Base-by-base conservation (phyloP, 2,888 invertebrate species). In the Neoascia interrupta region DNA sequence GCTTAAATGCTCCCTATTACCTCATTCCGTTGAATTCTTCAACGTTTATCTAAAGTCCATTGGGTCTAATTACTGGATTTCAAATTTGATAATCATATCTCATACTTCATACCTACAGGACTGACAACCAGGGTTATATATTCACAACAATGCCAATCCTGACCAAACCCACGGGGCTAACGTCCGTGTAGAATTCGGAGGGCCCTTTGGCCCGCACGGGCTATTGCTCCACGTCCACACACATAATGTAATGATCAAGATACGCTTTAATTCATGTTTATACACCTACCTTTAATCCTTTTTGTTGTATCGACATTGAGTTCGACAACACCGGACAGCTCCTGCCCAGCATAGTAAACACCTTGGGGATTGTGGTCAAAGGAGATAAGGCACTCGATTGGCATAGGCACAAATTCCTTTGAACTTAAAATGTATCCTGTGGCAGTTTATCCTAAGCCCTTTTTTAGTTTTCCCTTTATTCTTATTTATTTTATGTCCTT, bases 381-480 rank as follows among this genome's bases (percentile, higher is more conserved):
- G 83, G 87, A 86, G 85, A 88, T 88, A 88, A 88, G 88, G 88
- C 88, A 88, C 88, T 88, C 88, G 85, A 88, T 88, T 84, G 88
- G 87, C 88, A 88, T 88, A 88, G 84, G 73, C 79, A 79, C 79
- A 73, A 68, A 41, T 66, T 76, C 72, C 72, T 76, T 64, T 60
- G 39, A 76, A 60, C 64, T 64, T 23, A 54, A 76, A 60, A 47
- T 70, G 19, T 64, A 19, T 51, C 47, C 64, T 54, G 58, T 23
- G 39, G 58, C 64, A 54, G 39, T 54, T 53, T 53, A 43, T 49
- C 54, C 47, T 41, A 56, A 28, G 26, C 18, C 18, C 13, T 4
- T 26, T 41, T 31, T 31, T 61, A 6, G 23, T 23, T 18, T 13
- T 31, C n/a, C 1, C n/a, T 15, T 31, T 28, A 13, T 45, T 45